phyloP scores from a whole-genome alignment of 2,888 invertebrate species.

The Himalopsyche kuldschensis region DNA sequence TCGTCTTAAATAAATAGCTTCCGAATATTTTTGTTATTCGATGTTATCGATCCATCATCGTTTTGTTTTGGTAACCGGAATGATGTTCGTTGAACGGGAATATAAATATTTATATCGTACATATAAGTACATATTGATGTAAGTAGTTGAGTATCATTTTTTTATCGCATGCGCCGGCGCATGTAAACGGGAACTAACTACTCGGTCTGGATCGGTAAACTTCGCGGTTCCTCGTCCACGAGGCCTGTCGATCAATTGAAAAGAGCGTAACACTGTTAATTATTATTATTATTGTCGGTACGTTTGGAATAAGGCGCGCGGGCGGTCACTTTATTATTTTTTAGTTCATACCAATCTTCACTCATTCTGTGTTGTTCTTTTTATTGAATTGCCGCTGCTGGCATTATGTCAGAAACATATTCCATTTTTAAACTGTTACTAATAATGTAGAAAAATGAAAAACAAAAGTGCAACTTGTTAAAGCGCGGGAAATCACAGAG shows the following conservation, averaged over 20 bases:
- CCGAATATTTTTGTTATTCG: no score
- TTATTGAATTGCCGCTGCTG: background rate
- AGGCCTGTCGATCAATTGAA: constrained; percentile 31
- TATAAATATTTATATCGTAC: background rate
- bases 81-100: background rate
- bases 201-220: constrained; percentile 1
- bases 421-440: background rate
- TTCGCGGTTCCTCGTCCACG: constrained; percentile 2
- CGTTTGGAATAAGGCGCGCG: background rate
- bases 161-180: constrained; percentile 5
- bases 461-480: background rate
- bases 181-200: background rate
- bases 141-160: background rate
- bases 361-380: background rate
- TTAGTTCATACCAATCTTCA: background rate
- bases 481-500: background rate
- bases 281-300: background rate
- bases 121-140: no score
- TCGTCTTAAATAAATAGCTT: no score
- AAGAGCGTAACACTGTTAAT: constrained; percentile 36
- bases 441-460: background rate
- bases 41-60: no score
- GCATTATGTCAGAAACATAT: background rate
- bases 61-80: background rate
- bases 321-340: background rate